phyloP scores from a whole-genome alignment of 2,113 vertebrate genomes.

The Megaptera novaeangliae region DNA sequence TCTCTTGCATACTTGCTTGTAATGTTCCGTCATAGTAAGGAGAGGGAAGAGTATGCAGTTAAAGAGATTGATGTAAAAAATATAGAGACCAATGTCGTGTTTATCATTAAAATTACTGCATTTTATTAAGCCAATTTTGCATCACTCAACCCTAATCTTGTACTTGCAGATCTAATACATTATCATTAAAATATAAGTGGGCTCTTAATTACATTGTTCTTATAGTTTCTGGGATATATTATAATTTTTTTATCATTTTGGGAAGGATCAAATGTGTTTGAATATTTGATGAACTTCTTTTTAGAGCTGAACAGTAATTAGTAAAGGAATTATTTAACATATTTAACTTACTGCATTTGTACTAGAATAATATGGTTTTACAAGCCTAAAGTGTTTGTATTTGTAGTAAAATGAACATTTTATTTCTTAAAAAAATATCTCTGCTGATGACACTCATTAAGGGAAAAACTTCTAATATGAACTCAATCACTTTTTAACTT shows the following conservation, averaged over 20 bases:
- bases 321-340: neutral
- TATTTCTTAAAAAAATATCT: neutral
- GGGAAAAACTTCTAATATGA: neutral
- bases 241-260: neutral
- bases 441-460: neutral
- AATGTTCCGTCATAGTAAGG: constrained; percentile 65
- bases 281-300: neutral
- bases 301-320: neutral
- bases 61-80: constrained; percentile 45
- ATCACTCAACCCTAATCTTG: constrained; percentile 70
- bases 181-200: constrained; percentile 61
- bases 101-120: constrained; percentile 51
- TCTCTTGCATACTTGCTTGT: constrained; percentile 73
- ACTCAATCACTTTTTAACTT: neutral
- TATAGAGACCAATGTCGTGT: constrained; percentile 59
- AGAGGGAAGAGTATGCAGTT: constrained; percentile 59
- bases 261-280: neutral
- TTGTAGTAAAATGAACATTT: neutral
- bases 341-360: neutral
- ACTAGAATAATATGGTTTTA: neutral
- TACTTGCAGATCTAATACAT: neutral
- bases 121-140: constrained; percentile 59
- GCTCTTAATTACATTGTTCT: neutral
- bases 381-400: neutral
- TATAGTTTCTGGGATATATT: neutral